Percentiles rank a stretch among this genome's conserved stretches.
Conservation (phyloP, 2,888 invertebrate genomes). For the Tenthredo scrophulariae region DNA sequence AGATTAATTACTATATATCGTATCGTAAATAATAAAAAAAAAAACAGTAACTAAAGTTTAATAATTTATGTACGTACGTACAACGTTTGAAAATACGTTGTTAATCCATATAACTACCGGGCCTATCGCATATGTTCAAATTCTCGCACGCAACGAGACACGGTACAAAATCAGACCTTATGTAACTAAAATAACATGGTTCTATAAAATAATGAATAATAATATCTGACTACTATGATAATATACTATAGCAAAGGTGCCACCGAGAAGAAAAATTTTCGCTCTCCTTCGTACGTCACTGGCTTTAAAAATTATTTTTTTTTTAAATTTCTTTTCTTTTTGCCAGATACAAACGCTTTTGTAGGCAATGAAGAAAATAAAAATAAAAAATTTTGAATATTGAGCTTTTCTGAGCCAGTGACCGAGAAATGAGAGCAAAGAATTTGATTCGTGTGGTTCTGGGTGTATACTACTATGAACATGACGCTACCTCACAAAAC, state of each 20-base stretch:
- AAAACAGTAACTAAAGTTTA: neutral
- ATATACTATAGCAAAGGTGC: conserved; percentile 55
- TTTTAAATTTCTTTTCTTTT: neutral
- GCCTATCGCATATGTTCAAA: conserved; percentile 59
- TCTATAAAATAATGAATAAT: conserved; percentile 52
- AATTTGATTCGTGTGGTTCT: conserved; percentile 36
- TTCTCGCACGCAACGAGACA: conserved; percentile 65
- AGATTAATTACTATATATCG: conserved; percentile 1
- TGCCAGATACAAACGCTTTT: neutral
- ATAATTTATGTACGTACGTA: neutral
- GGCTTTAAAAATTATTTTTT: no score
- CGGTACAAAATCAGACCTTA: conserved; percentile 77
- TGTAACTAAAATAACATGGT: conserved; percentile 59
- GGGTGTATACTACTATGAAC: conserved; percentile 69
- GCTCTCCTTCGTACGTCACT: neutral
- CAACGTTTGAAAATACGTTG: neutral
- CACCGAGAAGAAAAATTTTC: conserved; percentile 13
- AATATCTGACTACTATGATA: conserved; percentile 54
- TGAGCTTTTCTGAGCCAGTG: neutral
- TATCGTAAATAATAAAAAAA: neutral
- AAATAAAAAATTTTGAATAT: neutral
- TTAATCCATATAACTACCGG: neutral
- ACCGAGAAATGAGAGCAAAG: conserved; percentile 10
- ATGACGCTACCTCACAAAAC: conserved; percentile 76
- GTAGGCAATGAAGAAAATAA: neutral